Base-by-base conservation (phyloP, 2,888 invertebrate genomes). In the Eustalomyia histrio region DNA sequence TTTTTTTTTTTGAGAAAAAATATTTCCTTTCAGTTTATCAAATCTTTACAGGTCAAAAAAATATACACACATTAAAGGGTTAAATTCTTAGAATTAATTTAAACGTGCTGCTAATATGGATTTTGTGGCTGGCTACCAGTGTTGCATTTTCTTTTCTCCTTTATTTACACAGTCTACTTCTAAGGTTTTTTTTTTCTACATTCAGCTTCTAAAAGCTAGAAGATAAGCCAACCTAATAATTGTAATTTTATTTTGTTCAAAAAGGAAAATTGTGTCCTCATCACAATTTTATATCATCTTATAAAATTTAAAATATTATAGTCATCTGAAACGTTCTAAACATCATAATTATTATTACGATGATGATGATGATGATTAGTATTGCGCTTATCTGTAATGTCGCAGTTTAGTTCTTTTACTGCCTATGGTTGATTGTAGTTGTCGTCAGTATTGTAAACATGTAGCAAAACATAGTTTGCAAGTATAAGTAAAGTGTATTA, bases 41-140 rank as follows among this genome's bases (percentile, higher is more conserved):
- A n/a, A n/a, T n/a, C n/a, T n/a, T n/a, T n/a, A n/a, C n/a, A n/a
- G n/a, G n/a, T n/a, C n/a, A n/a, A n/a, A n/a, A n/a, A n/a, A n/a
- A n/a, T 29, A 7, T 29, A 6, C 1, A 39, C 39, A 39, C 39
- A 14, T 39, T 39, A 39, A 12, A 39, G 14, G 43, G 43, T 74
- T 74, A 78, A 73, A 61, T 74, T 74, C 67, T 63, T 52, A 71
- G 71, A 81, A 81, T 81, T 75, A 75, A 78, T 81, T 81, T 78
- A 67, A 74, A 78, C 69, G 65, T 78, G 71, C 71, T 67, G 72
- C 74, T 64, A 73, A 80, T 76, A 80, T 80, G 80, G 73, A 53
- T 72, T 71, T 78, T 81, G 69, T 81, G 81, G 74, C 65, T 61
- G 53, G 74, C 81, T 81, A 81, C 78, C 74, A 60, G 81, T 71